Evolutionary conservation across 1,140 invertebrate species (phyloP), one percentile per base, ranked within the genome.

Genomic region (Drosophila tropicalis): DNA sequence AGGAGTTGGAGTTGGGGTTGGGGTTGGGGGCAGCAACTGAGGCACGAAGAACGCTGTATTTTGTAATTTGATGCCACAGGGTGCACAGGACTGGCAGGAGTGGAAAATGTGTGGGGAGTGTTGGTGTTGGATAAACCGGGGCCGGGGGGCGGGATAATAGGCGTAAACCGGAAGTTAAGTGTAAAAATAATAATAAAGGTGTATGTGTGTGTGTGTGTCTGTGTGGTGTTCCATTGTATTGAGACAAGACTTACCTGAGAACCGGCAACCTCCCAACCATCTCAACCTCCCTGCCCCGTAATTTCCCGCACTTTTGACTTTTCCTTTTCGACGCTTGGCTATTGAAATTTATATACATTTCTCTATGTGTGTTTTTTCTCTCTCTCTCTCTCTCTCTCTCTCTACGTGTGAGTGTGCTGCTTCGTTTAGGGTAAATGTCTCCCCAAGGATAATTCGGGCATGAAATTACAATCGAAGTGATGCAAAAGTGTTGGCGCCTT

Each of bases 111-210:
- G 62, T 47, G 40, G 34, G n/a, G 47, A 36, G 25, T 13, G 40
- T 29, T 67, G 13, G 22, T 63, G 47, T 44, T 39, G 64, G 61
- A 41, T 64, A 3, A 25, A 12, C 55, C 19, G 25, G 40, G 17
- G 25, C 9, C 36, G 44, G 44, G 44, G 4, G 15, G 34, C 51
- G 70, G 70, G 74, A 74, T 89, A 89, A 89, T 89, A 89, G 84
- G 84, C 84, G 84, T 89, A 89, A 89, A 89, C 84, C 84, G 84
- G 84, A 89, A 89, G 84, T 89, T 89, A 89, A 89, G 84, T 89
- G 84, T 87, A 87, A 87, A 89, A 87, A 87, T 87, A 87, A 87
- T 87, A 87, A 87, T 87, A 87, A 87, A 87, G 84, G 84, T 86
- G 81, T 80, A 47, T 63, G 69, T 62, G 44, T 61, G 41, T 64